Base-by-base conservation (phyloP, 2,113 vertebrate genomes). In the Osmerus eperlanus region DNA sequence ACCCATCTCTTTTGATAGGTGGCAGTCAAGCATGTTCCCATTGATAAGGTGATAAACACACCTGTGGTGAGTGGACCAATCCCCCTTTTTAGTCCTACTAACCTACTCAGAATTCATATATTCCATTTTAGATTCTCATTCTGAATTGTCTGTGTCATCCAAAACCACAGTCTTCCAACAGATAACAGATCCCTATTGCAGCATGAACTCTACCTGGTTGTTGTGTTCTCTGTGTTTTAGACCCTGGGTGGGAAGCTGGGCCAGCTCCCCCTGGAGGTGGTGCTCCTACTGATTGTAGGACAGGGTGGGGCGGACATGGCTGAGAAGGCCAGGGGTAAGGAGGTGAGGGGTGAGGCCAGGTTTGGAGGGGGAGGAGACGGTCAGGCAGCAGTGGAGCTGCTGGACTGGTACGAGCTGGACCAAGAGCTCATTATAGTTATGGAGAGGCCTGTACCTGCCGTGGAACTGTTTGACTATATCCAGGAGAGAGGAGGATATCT, bases 381-480 rank as follows among this genome's bases (percentile, higher is more conserved):
- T 36, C 32, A 36, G 32, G 67, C 16, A 2, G 16, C 52, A 6
- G 53, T 41, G 28, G 54, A 11, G 25, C 19, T 70, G 68, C 68
- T 70, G 25, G 29, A 70, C 68, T 70, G 68, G 68, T 70, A 36
- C 4, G 18, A 70, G 28, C 55, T 70, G 25, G 54, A 54, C 23
- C 51, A 47, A 18, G 68, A 70, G 9, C 9, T 70, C 14, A 18
- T 70, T 8, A 32, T 70, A 55, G 68, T 70, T 13, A 18, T 70
- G 68, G 68, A 70, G 55, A 59, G 68, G n/a, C 68, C 68, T 7
- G 51, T 70, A 5, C 68, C 68, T 18, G 36, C 25, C 12, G n/a
- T 70, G 68, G 68, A 70, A 29, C 68, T 70, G 54, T 60, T 41
- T 59, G 55, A 41, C 29, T 70, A 70, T 53, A 70, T 70, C 12